These are phyloP conservation scores for Bicyclus anynana DNA, from an alignment of 1,140 invertebrate genomes.

Conservation along the genomic window DNA sequence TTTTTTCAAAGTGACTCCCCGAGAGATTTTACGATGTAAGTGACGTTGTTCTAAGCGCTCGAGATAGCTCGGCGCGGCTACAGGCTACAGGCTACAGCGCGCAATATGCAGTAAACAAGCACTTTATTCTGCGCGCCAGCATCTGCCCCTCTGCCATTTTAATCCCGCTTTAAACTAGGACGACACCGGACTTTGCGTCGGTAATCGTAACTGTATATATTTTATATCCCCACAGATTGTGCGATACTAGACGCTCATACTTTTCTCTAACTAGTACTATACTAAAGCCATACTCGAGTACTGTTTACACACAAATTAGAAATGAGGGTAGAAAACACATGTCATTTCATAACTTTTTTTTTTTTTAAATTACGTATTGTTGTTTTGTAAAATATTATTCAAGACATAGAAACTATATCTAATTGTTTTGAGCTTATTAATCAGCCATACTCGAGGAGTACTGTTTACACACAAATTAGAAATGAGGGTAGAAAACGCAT, in stretches of 20 bases:
- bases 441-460: too few species aligned
- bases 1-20: not conserved
- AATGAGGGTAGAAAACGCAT: too few species aligned
- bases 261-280: too few species aligned
- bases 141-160: constrained; percentile 29
- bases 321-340: too few species aligned
- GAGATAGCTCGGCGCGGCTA: not conserved
- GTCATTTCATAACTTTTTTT: too few species aligned
- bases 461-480: too few species aligned
- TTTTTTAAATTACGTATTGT: too few species aligned
- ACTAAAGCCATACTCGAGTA: too few species aligned
- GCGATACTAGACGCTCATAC: not conserved
- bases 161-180: constrained; percentile 31
- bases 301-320: too few species aligned
- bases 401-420: too few species aligned
- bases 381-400: too few species aligned
- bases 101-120: constrained; percentile 28
- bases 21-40: constrained; percentile 10
- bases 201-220: constrained; percentile 2
- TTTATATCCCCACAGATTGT: not conserved
- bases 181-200: constrained; percentile 14
- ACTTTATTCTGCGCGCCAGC: constrained; percentile 23
- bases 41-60: constrained; percentile 14
- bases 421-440: too few species aligned
- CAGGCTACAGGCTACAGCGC: not conserved